Percentiles rank a stretch among this genome's conserved stretches.
These are phyloP conservation scores for Rhabdomys pumilio DNA, from an alignment of 2,797 vertebrate species.

Conservation along the genomic window DNA sequence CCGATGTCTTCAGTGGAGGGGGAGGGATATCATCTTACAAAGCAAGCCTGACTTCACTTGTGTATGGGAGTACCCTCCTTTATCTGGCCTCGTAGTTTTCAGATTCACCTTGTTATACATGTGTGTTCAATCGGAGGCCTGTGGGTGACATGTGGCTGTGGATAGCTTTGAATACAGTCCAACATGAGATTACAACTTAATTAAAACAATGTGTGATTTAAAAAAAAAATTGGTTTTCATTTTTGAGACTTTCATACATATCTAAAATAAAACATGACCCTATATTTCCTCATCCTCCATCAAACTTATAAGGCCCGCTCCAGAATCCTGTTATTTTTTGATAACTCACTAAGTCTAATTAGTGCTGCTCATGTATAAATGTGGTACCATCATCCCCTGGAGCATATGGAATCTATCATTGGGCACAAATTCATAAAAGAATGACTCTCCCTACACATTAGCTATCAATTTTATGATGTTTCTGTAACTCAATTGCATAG, in stretches of 20 bases:
- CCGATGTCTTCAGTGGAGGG: neutral
- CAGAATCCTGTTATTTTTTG: neutral
- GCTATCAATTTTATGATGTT: too few relatives aligned
- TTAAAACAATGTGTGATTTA: neutral
- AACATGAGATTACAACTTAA: neutral
- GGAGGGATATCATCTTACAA: neutral
- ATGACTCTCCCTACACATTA: neutral
- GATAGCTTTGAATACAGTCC: neutral
- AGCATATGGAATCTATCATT: neutral
- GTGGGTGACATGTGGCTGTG: neutral
- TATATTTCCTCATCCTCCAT: neutral
- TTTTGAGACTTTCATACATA: neutral
- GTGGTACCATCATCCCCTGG: neutral
- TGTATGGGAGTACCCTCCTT: neutral
- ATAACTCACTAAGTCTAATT: neutral
- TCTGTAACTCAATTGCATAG: neutral
- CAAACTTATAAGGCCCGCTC: neutral
- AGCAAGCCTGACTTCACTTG: neutral
- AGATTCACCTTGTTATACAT: neutral
- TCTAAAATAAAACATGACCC: neutral
- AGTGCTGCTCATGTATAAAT: neutral
- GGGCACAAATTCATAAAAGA: neutral
- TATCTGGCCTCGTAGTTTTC: neutral
- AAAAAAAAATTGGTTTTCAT: neutral
- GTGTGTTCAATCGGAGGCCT: neutral